These are phyloP conservation scores for Ageneiosus marmoratus DNA, from an alignment of 2,113 vertebrate species.

Conservation along the genomic window DNA sequence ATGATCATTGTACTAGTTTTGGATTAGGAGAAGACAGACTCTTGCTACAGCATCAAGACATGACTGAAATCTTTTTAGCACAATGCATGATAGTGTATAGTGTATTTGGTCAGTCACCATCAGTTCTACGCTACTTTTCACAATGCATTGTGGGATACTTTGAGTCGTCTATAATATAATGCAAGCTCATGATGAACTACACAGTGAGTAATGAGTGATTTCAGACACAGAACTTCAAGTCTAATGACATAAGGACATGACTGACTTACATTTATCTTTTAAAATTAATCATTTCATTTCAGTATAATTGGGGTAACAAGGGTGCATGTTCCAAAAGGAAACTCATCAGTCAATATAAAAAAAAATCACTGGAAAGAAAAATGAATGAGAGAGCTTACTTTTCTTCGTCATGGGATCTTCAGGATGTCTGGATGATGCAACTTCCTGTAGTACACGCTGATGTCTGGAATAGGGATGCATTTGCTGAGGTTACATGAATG, in stretches of 20 bases:
- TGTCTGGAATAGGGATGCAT: too few species aligned
- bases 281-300: background rate
- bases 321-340: background rate
- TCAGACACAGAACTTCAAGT: background rate
- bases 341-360: background rate
- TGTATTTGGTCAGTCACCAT: too few species aligned
- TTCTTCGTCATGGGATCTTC: background rate
- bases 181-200: too few species aligned
- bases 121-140: too few species aligned
- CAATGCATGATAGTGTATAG: too few species aligned
- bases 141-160: too few species aligned
- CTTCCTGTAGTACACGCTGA: background rate
- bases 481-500: background rate
- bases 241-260: background rate
- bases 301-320: background rate
- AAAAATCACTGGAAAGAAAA: background rate
- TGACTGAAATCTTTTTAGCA: too few species aligned
- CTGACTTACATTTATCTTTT: background rate
- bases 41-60: too few species aligned
- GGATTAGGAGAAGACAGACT: too few species aligned
- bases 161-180: too few species aligned
- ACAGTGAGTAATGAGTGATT: too few species aligned
- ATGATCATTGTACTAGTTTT: too few species aligned
- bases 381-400: background rate
- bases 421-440: background rate